A percentile compares a stretch with the other conserved stretches of the same genome.
Evolutionary conservation across 2,797 vertebrate species (phyloP).

Genomic region (Neosalanx taihuensis): DNA sequence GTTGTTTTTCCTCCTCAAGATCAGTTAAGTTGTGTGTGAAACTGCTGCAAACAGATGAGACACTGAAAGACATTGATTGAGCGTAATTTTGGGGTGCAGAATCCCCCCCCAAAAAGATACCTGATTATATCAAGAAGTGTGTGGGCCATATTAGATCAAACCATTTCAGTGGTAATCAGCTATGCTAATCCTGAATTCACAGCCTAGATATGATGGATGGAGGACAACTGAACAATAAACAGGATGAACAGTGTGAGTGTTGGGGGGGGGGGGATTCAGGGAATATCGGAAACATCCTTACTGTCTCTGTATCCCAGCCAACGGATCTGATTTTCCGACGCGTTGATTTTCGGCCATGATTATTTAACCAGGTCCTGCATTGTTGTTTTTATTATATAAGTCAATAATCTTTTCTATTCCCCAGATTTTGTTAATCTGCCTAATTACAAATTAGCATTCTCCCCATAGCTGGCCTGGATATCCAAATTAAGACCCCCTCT

Average conservation of each 20-base stretch:
- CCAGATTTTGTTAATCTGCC: constrained; percentile 81
- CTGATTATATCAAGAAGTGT: no score
- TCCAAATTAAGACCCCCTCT: constrained; percentile 76
- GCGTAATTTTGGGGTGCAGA: not conserved
- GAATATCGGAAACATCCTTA: not conserved
- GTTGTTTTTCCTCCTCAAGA: not conserved
- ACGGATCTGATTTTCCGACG: constrained; percentile 41
- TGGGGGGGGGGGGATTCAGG: no score
- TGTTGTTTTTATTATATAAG: constrained; percentile 78
- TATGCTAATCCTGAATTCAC: no score
- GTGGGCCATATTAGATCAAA: no score
- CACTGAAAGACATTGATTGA: no score
- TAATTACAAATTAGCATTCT: constrained; percentile 85
- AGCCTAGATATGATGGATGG: constrained; percentile 14
- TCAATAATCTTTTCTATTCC: constrained; percentile 80
- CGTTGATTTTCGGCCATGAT: constrained; percentile 60
- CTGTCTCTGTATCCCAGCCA: constrained; percentile 34
- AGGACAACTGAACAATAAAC: not conserved
- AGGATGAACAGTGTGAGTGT: no score
- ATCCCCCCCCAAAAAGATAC: no score
- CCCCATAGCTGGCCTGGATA: constrained; percentile 75
- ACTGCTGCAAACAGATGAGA: not conserved
- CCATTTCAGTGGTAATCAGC: no score
- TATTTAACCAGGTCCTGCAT: constrained; percentile 71
- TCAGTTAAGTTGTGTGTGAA: not conserved